Evolutionary conservation across 2,888 invertebrate genomes (phyloP).

Genomic region (Dolichomitus sp.): DNA sequence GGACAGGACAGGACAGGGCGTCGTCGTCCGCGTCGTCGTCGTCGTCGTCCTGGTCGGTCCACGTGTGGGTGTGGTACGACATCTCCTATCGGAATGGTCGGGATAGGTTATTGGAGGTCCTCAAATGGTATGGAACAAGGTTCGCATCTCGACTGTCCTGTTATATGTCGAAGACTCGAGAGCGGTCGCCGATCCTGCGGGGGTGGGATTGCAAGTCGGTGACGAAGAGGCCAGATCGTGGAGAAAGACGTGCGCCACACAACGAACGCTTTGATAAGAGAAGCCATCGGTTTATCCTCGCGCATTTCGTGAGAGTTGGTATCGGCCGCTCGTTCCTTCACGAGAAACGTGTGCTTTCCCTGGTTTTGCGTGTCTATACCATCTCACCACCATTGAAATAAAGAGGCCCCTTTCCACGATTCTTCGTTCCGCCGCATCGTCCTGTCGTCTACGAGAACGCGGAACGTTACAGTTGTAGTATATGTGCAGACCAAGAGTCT

Average conservation of each 20-base stretch:
- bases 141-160: conserved; percentile 54
- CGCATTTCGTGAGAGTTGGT: conserved; percentile 19
- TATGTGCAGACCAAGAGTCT: conserved; percentile 57
- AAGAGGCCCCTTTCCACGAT: conserved; percentile 16
- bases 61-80: conserved; percentile 81
- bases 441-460: conserved; percentile 54
- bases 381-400: conserved; percentile 43
- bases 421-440: neutral
- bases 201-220: conserved; percentile 27
- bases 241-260: conserved; percentile 41
- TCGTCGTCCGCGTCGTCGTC: conserved; percentile 33
- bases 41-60: conserved; percentile 48
- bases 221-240: conserved; percentile 38
- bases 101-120: conserved; percentile 83
- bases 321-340: conserved; percentile 13
- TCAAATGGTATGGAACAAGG: conserved; percentile 83
- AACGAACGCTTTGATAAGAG: conserved; percentile 57
- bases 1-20: conserved; percentile 33
- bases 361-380: conserved; percentile 40
- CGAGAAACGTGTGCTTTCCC: conserved; percentile 50
- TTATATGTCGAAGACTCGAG: conserved; percentile 53
- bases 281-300: conserved; percentile 51
- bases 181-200: conserved; percentile 45
- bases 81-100: conserved; percentile 80
- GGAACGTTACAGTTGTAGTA: conserved; percentile 63